Conservation (phyloP, 2,888 invertebrate species). For the Andrena bicolor region DNA sequence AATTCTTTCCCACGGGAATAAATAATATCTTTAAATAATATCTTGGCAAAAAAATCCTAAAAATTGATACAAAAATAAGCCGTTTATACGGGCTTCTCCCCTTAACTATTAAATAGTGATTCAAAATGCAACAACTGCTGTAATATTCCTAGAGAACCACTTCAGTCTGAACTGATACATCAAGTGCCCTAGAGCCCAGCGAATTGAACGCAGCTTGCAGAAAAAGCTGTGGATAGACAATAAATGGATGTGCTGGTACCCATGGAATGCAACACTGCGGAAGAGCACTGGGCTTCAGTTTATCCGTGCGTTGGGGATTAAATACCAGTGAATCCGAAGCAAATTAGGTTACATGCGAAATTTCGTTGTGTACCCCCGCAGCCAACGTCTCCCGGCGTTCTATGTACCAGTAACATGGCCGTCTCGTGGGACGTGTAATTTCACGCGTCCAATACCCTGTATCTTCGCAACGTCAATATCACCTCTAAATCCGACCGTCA, state of each 20-base stretch:
- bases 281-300: neutral
- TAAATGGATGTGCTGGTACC: neutral
- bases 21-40: no score
- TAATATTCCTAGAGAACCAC: no score
- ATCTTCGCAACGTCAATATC: conserved; percentile 50
- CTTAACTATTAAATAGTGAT: no score
- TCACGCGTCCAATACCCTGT: conserved; percentile 59
- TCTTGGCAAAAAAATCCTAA: no score
- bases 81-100: no score
- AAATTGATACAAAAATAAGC: no score
- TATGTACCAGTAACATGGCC: conserved; percentile 1
- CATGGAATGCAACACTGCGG: neutral
- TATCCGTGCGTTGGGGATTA: conserved; percentile 7
- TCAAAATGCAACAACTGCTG: no score
- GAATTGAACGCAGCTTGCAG: no score
- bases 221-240: neutral
- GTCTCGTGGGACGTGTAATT: conserved; percentile 67
- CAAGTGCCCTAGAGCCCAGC: no score
- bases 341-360: conserved; percentile 31
- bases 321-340: conserved; percentile 10
- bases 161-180: no score
- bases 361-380: conserved; percentile 36
- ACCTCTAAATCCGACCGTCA: conserved; percentile 31
- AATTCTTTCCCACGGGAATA: no score
- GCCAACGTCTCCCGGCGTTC: conserved; percentile 10